Conservation (phyloP, 2,113 vertebrate genomes). For the Tychaedon coryphoeus region DNA sequence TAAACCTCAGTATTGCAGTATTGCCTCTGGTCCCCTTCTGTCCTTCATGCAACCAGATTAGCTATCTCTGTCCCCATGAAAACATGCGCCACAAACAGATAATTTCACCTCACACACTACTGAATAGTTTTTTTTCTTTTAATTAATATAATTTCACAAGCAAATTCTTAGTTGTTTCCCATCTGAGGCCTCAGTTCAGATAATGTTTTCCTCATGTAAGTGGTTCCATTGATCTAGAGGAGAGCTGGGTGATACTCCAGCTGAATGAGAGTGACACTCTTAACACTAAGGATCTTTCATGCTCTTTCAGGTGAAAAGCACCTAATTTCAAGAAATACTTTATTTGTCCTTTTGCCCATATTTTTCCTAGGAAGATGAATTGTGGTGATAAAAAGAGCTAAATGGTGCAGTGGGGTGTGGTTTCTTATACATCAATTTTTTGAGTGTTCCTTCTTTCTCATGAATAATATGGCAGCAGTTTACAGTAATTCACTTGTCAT, state of each 20-base stretch:
- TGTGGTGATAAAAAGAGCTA: background rate
- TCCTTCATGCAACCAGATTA: background rate
- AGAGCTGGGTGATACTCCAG: slow-evolving; percentile 8
- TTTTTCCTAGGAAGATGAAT: background rate
- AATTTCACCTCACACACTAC: background rate
- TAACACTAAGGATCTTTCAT: background rate
- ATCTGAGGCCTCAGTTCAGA: background rate
- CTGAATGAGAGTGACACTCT: background rate
- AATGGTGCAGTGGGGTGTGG: background rate
- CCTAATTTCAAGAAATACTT: background rate
- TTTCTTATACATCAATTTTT: background rate
- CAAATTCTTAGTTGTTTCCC: background rate
- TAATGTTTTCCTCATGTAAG: background rate
- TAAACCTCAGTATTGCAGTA: background rate
- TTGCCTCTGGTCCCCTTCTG: background rate
- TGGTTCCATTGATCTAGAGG: background rate
- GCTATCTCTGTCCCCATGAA: background rate
- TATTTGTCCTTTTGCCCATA: background rate
- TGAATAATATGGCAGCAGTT: background rate
- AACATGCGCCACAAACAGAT: background rate
- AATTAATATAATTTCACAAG: background rate
- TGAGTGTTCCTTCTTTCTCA: background rate
- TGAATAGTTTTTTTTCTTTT: background rate
- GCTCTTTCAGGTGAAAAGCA: background rate
- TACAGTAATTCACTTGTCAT: background rate